Conservation (phyloP, 2,888 invertebrate genomes). For the Philereme vetulata region DNA sequence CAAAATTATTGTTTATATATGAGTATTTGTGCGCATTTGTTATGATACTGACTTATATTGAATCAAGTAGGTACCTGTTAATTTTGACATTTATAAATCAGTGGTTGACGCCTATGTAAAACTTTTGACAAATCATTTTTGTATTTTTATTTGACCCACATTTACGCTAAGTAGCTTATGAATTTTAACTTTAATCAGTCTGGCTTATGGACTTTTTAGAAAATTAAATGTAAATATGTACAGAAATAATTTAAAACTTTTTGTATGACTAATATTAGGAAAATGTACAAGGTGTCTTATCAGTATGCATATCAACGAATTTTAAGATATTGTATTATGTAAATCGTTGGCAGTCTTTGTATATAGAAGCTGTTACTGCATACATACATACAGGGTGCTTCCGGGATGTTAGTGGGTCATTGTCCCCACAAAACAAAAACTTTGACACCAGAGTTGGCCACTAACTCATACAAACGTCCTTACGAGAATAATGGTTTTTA, state of each 20-base stretch:
- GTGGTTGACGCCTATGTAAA: too few relatives aligned
- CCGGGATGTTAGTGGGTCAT: too few relatives aligned
- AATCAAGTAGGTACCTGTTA: too few relatives aligned
- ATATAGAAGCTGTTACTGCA: conserved; percentile 33
- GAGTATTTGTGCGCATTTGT: too few relatives aligned
- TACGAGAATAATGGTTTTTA: too few relatives aligned
- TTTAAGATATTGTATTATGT: conserved; percentile 55
- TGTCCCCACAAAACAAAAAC: too few relatives aligned
- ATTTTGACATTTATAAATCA: too few relatives aligned
- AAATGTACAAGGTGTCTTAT: conserved; percentile 82
- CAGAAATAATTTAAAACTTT: conserved; percentile 59
- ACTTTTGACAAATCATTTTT: too few relatives aligned
- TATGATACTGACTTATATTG: too few relatives aligned
- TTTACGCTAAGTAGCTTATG: not conserved
- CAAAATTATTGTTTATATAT: too few relatives aligned
- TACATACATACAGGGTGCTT: conserved; percentile 2
- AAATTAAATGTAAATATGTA: conserved; percentile 72
- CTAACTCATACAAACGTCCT: too few relatives aligned
- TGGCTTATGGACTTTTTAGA: conserved; percentile 20
- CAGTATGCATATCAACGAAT: conserved; percentile 83
- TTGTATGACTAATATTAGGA: conserved; percentile 71
- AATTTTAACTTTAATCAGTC: conserved; percentile 11
- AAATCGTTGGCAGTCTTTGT: conserved; percentile 34
- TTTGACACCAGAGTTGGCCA: too few relatives aligned
- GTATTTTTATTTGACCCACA: not conserved